Evolutionary conservation across 2,113 vertebrate species (phyloP).

Genomic region (Malurus melanocephalus): DNA sequence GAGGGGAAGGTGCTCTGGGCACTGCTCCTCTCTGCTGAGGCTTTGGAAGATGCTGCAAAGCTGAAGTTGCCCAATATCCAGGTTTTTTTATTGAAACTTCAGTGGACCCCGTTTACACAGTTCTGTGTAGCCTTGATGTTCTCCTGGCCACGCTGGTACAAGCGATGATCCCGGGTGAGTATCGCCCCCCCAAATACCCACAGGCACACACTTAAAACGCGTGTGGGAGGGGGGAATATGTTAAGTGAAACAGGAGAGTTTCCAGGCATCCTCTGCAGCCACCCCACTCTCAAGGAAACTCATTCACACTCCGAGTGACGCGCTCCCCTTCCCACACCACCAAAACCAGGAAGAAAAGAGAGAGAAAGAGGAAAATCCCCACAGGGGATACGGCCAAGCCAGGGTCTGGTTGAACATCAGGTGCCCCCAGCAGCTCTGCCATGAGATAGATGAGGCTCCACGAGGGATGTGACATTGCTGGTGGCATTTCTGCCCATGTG

Average conservation of each 20-base stretch:
- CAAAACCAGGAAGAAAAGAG: not conserved
- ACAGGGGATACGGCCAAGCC: rapidly evolving
- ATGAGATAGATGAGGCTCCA: not conserved
- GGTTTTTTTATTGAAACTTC: not conserved
- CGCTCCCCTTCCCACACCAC: rapidly evolving
- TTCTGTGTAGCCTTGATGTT: not conserved
- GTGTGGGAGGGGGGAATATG: not conserved
- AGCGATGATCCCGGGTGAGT: not conserved
- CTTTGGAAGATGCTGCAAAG: not conserved
- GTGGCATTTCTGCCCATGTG: not conserved
- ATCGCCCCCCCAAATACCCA: not conserved
- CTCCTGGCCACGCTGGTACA: not conserved
- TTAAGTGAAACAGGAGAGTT: not conserved
- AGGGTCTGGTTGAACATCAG: not conserved
- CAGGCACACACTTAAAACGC: not conserved
- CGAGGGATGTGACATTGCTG: not conserved
- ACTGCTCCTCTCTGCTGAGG: not conserved
- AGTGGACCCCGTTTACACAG: not conserved
- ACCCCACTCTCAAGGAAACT: not conserved
- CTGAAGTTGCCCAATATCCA: not conserved
- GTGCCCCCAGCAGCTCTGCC: not conserved
- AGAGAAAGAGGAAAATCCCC: not conserved
- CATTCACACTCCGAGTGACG: not conserved
- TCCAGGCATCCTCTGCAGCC: not conserved
- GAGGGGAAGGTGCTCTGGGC: not conserved